These are phyloP conservation scores for Iguana delicatissima DNA, from an alignment of 2,797 vertebrate genomes.

Conservation along the genomic window DNA sequence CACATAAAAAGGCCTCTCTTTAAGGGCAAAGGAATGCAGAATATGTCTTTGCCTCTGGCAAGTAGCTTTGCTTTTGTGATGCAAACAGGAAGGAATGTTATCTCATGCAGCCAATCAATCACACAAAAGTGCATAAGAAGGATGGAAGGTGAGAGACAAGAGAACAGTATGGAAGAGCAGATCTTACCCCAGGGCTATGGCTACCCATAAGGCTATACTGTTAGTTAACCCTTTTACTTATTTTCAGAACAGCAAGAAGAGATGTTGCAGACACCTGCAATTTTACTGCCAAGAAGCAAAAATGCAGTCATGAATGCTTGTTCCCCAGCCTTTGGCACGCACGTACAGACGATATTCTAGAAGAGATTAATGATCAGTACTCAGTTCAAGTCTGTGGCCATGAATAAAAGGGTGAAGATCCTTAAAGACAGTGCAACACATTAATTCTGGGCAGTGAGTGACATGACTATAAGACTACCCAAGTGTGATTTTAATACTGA, in stretches of 20 bases:
- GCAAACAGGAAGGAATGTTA: slow-evolving; percentile 66
- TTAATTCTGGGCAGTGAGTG: background rate
- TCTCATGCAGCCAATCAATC: slow-evolving; percentile 67
- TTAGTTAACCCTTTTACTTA: slow-evolving; percentile 61
- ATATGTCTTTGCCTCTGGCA: slow-evolving; percentile 61
- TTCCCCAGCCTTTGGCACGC: fast-evolving
- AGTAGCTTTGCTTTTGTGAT: slow-evolving; percentile 49
- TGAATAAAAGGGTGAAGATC: background rate
- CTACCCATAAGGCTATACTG: slow-evolving; percentile 48
- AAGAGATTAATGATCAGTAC: background rate
- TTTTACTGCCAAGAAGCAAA: background rate
- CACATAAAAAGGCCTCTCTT: background rate
- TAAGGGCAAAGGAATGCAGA: slow-evolving; percentile 31
- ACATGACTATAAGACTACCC: background rate
- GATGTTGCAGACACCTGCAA: background rate
- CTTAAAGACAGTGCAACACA: background rate
- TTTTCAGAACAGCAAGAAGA: background rate
- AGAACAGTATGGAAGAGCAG: slow-evolving; percentile 50
- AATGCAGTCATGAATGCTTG: background rate
- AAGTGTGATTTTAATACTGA: slow-evolving; percentile 4
- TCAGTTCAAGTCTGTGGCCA: background rate
- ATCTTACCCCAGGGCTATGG: slow-evolving; percentile 53
- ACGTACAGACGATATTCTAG: background rate
- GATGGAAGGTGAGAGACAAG: slow-evolving; percentile 56
- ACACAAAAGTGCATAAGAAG: slow-evolving; percentile 48